Evolutionary conservation across 1,140 invertebrate genomes (phyloP).

Genomic region (Drusus annulatus): DNA sequence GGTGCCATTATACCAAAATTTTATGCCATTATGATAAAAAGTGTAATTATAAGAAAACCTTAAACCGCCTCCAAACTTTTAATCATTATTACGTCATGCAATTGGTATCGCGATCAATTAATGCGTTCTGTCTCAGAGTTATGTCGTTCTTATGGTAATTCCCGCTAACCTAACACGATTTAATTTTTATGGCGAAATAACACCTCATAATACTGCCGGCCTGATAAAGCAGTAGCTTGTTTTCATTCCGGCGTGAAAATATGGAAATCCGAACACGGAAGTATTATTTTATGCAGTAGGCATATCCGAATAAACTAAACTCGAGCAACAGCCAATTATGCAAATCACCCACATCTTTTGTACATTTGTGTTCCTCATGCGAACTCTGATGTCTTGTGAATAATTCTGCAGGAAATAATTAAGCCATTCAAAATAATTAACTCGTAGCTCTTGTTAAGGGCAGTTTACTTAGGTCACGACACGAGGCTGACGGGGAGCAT

Average conservation of each 20-base stretch:
- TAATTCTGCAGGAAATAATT: constrained; percentile 4
- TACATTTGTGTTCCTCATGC: not conserved
- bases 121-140: not conserved
- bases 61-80: not conserved
- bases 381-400: constrained; percentile 7
- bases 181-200: too few relatives aligned
- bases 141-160: not conserved
- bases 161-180: too few relatives aligned
- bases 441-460: constrained; percentile 16
- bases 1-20: constrained; percentile 7
- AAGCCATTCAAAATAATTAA: constrained; percentile 36
- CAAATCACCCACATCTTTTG: too few relatives aligned
- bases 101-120: constrained; percentile 24
- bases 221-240: too few relatives aligned
- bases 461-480: constrained; percentile 22
- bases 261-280: too few relatives aligned
- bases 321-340: too few relatives aligned
- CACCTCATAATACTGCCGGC: too few relatives aligned
- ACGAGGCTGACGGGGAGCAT: constrained; percentile 8
- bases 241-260: too few relatives aligned
- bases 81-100: constrained; percentile 25
- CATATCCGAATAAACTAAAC: too few relatives aligned
- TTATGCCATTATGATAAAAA: constrained; percentile 26
- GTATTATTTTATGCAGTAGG: too few relatives aligned
- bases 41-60: constrained; percentile 29